Conservation (phyloP, 53 echinoderm and acorn worm species). For the Apostichopus leukothele region DNA sequence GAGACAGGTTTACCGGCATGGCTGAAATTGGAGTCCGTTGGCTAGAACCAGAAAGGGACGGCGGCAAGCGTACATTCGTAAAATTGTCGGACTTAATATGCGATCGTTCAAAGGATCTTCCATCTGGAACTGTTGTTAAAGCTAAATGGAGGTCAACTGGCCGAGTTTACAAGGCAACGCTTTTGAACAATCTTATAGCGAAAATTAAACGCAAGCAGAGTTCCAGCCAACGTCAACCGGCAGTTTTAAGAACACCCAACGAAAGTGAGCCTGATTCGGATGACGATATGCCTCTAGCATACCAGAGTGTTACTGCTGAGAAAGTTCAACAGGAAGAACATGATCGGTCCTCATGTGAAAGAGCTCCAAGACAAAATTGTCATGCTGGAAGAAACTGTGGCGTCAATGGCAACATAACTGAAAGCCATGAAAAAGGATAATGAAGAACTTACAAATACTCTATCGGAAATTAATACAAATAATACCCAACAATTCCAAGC, state of each 20-base stretch:
- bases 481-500: not conserved
- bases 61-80: not conserved
- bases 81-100: no score
- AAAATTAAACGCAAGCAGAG: not conserved
- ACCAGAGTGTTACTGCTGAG: not conserved
- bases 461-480: not conserved
- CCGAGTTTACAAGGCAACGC: not conserved
- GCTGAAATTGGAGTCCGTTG: not conserved
- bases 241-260: not conserved
- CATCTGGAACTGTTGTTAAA: not conserved
- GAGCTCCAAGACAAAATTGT: not conserved
- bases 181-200: not conserved
- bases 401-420: not conserved
- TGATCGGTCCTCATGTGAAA: not conserved
- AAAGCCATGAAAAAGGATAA: not conserved
- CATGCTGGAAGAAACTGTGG: not conserved
- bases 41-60: not conserved
- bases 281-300: not conserved
- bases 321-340: not conserved
- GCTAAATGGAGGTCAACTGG: not conserved
- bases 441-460: not conserved
- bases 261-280: not conserved
- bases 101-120: not conserved
- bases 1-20: no score
- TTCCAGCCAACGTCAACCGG: not conserved